Evolutionary conservation across 2,888 invertebrate species (phyloP).

Genomic region (Chesias legatella): DNA sequence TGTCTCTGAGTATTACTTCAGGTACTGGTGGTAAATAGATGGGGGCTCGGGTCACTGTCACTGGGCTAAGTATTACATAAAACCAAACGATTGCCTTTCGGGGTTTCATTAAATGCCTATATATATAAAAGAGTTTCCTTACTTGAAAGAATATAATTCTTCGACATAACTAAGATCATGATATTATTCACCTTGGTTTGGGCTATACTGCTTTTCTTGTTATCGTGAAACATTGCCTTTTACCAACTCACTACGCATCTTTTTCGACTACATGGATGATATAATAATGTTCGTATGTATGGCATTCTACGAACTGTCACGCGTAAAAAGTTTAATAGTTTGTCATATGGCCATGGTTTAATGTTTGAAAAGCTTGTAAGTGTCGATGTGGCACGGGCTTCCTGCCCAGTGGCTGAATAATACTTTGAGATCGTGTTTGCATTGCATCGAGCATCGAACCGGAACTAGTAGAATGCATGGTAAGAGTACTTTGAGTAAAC

Average conservation of each 20-base stretch:
- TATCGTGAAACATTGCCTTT: no score
- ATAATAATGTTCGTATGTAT: no score
- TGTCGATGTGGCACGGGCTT: slow-evolving; percentile 43
- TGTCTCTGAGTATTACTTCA: slow-evolving; percentile 99
- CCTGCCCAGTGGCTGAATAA: slow-evolving; percentile 95
- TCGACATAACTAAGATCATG: no score
- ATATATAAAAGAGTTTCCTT: no score
- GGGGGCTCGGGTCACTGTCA: slow-evolving; percentile 40
- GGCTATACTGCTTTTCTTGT: no score
- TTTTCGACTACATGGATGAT: no score
- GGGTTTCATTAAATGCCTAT: no score
- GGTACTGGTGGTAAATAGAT: slow-evolving; percentile 91
- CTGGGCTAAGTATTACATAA: slow-evolving; percentile 11
- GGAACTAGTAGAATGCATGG: slow-evolving; percentile 52
- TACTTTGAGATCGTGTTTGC: slow-evolving; percentile 86
- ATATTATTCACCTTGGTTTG: no score
- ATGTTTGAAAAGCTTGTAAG: slow-evolving; percentile 18
- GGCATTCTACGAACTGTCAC: no score
- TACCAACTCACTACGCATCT: no score
- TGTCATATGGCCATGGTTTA: neutral
- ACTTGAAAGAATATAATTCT: no score
- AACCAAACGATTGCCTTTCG: neutral
- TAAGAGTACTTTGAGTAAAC: slow-evolving; percentile 49
- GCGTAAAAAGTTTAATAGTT: no score
- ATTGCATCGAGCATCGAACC: slow-evolving; percentile 42